A percentile compares a stretch with the other conserved stretches of the same genome.
Conservation (phyloP, 37 sponge, comb jelly and placozoan species). For the Spongilla lacustris region DNA sequence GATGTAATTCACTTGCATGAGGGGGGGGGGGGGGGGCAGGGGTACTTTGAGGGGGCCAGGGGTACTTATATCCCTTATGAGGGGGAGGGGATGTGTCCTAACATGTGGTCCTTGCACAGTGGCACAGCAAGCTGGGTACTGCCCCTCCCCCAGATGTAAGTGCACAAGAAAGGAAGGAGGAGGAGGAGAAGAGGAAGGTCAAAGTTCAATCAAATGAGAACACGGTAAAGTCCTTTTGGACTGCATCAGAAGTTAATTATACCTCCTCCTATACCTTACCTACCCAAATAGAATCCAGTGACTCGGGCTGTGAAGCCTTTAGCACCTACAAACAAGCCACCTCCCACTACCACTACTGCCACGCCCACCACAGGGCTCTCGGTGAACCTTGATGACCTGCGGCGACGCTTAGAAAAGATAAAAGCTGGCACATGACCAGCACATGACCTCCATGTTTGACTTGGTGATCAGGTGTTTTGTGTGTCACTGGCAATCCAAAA, state of each 20-base stretch:
- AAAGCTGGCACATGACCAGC: slow-evolving; percentile 5
- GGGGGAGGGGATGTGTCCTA: background rate
- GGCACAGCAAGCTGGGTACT: background rate
- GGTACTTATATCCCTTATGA: too few species aligned
- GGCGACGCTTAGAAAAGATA: slow-evolving; percentile 10
- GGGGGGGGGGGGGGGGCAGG: background rate
- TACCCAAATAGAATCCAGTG: background rate
- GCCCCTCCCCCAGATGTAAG: background rate
- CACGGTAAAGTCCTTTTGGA: background rate
- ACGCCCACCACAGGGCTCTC: background rate
- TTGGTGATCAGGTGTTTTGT: background rate
- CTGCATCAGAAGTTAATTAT: too few species aligned
- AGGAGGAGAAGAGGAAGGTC: background rate
- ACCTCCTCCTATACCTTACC: too few species aligned
- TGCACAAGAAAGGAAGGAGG: background rate
- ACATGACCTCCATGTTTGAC: background rate
- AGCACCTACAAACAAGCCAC: background rate
- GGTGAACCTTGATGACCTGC: slow-evolving; percentile 15
- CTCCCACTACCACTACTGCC: background rate
- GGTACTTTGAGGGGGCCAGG: background rate
- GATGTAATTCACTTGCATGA: slow-evolving; percentile 5
- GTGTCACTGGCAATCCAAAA: background rate
- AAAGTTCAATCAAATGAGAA: background rate
- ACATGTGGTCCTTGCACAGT: background rate
- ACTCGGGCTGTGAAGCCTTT: background rate